Conservation (phyloP, 2,888 invertebrate species). For the Monochamus alternatus region DNA sequence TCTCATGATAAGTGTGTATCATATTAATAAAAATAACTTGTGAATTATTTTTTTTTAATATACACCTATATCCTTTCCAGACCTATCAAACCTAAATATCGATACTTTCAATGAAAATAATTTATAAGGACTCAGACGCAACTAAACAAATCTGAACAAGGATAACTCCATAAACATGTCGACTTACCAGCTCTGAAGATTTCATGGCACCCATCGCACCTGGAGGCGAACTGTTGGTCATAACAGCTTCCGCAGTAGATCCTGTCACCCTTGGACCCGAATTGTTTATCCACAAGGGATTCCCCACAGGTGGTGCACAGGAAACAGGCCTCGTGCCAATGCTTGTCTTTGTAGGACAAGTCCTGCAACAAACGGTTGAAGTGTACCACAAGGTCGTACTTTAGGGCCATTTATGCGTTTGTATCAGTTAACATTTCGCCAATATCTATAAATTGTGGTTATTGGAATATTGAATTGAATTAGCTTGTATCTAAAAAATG, state of each 20-base stretch:
- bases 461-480: too few species aligned
- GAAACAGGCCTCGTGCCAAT: conserved; percentile 99
- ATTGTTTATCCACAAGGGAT: conserved; percentile 99
- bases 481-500: too few species aligned
- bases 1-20: too few species aligned
- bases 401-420: neutral
- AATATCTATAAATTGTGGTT: too few species aligned
- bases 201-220: conserved; percentile 99
- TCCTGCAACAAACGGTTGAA: conserved; percentile 79
- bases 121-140: too few species aligned
- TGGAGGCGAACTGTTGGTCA: conserved; percentile 98
- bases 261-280: conserved; percentile 98
- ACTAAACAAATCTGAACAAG: too few species aligned
- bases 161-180: neutral
- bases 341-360: conserved; percentile 99
- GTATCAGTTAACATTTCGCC: neutral
- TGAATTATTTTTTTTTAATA: too few species aligned
- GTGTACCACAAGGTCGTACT: neutral
- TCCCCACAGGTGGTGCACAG: conserved; percentile 98
- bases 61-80: too few species aligned
- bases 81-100: too few species aligned
- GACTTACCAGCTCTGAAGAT: conserved; percentile 99
- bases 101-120: too few species aligned
- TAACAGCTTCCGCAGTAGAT: conserved; percentile 99
- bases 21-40: too few species aligned